These are phyloP conservation scores for Chymomyza amoena DNA, from an alignment of 2,888 invertebrate species.

Conservation along the genomic window DNA sequence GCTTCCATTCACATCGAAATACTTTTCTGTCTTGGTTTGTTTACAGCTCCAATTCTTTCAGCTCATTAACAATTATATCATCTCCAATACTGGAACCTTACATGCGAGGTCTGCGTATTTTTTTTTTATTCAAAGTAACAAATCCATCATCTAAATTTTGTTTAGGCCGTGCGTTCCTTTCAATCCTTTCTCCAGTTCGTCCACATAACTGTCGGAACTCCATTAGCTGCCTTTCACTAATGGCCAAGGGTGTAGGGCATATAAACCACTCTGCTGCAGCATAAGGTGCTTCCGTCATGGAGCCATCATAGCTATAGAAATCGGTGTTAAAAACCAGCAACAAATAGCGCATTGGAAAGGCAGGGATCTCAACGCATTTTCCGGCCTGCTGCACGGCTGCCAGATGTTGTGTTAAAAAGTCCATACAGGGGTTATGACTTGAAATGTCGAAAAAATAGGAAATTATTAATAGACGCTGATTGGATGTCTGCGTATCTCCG, in stretches of 20 bases:
- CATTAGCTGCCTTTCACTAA: conserved; percentile 80
- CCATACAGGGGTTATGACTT: conserved; percentile 81
- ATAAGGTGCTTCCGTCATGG: conserved; percentile 81
- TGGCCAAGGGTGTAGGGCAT: conserved; percentile 80
- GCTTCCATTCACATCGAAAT: no score
- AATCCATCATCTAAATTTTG: no score
- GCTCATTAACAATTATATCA: no score
- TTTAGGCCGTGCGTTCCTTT: no score
- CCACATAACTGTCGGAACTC: conserved; percentile 72
- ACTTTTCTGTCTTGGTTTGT: no score
- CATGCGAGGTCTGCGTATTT: no score
- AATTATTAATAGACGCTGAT: conserved; percentile 77
- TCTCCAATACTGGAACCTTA: no score
- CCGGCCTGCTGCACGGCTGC: conserved; percentile 78
- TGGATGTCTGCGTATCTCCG: conserved; percentile 40
- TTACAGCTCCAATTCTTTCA: no score
- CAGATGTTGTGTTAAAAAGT: conserved; percentile 80
- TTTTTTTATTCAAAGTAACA: no score
- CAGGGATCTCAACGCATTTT: conserved; percentile 77
- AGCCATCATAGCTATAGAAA: conserved; percentile 82
- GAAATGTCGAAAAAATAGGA: conserved; percentile 80
- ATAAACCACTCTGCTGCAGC: conserved; percentile 82
- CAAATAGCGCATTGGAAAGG: conserved; percentile 81
- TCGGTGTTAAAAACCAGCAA: conserved; percentile 80
- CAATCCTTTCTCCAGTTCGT: no score